Evolutionary conservation across 2,888 invertebrate species (phyloP), one percentile per base, ranked within the genome.

Genomic region (Rhingia campestris): DNA sequence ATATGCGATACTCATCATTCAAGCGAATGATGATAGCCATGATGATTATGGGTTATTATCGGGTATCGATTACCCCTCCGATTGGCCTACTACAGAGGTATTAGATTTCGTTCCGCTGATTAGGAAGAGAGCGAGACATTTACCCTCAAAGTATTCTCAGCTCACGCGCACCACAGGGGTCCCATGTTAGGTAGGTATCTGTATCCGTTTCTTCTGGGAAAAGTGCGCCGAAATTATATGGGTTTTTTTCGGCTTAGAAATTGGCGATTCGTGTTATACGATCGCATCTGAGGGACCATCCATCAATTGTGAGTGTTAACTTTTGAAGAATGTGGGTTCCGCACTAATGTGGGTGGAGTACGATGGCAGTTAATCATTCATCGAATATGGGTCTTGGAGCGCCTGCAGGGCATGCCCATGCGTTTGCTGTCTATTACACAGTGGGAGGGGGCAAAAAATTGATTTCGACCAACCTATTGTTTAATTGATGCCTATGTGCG

Each of bases 21-120:
- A 75, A 59, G 84, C 70, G 70, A 51, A 41, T 64, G 70, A 66
- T 45, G 67, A 80, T 75, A 79, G 51, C 59, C 54, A 69, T 80
- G 56, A 67, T 79, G 79, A 84, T 84, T 84, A 74, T 12, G 80
- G 59, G 70, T 58, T 56, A 84, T 67, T 80, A 80, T 84, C 58
- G 69, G 74, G 37, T 84, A 84, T 84, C 80, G 59, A 70, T 84
- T 84, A 80, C 84, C 41, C 74, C 41, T 61, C 54, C 35, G 61
- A 80, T 74, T 58, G 76, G 51, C 63, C 49, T 64, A 81, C 70
- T 41, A 33, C n/a, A 4, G 4, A 30, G 64, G 64, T 72, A 54
- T 72, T 64, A 12, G 59, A 32, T 67, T 58, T 81, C 75, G 9
- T 39, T 58, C 10, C 7, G 3, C 30, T 66, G 54, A 66, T 66